A percentile compares a stretch with the other conserved stretches of the same genome.
phyloP scores from a whole-genome alignment of 1,140 invertebrate genomes.

The Eulimnadia texana region DNA sequence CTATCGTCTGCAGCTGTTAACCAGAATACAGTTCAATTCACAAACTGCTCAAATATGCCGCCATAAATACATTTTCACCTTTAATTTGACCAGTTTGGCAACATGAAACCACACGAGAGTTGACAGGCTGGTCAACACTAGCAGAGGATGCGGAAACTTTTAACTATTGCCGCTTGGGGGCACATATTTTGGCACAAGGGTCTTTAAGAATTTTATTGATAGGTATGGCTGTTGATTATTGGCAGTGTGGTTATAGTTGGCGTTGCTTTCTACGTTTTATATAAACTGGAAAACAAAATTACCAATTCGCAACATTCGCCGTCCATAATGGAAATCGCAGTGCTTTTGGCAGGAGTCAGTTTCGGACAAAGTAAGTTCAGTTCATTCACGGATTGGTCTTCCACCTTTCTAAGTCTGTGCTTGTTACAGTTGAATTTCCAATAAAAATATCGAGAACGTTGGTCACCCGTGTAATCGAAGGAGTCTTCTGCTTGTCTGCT shows the following conservation, averaged over 20 bases:
- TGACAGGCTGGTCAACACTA: too few relatives aligned
- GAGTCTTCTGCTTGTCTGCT: not conserved
- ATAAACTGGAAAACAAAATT: not conserved
- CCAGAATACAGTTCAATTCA: not conserved
- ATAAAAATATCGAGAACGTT: not conserved
- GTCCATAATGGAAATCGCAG: not conserved
- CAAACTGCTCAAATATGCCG: not conserved
- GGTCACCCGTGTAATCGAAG: not conserved
- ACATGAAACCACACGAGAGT: too few relatives aligned
- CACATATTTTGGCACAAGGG: too few relatives aligned
- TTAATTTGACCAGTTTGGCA: too few relatives aligned
- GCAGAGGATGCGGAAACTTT: too few relatives aligned
- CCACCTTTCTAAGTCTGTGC: not conserved
- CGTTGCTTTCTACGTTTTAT: not conserved
- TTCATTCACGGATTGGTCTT: too few relatives aligned
- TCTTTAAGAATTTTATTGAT: not conserved
- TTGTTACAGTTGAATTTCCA: not conserved
- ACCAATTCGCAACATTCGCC: not conserved
- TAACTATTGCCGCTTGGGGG: too few relatives aligned
- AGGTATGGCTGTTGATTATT: not conserved
- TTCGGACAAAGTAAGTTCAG: too few relatives aligned
- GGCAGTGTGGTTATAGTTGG: not conserved
- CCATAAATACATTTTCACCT: not conserved
- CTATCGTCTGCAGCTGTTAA: too few relatives aligned
- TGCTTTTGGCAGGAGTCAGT: too few relatives aligned